These are phyloP conservation scores for Rachycentron canadum DNA, from an alignment of 2,797 vertebrate species.

Conservation along the genomic window DNA sequence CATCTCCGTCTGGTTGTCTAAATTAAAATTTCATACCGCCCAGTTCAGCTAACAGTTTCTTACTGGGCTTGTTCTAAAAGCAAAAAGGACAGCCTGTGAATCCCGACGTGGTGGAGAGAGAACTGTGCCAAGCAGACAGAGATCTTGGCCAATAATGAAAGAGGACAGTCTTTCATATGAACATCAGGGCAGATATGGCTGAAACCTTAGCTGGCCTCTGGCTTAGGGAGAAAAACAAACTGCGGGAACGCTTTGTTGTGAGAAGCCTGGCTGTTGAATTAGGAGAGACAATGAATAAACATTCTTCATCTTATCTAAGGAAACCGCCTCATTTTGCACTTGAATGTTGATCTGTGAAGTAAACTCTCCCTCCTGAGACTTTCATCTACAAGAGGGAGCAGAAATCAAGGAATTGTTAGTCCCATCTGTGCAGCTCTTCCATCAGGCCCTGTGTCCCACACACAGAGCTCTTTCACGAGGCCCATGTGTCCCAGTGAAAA, in stretches of 20 bases:
- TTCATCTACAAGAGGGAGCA: slow-evolving; percentile 35
- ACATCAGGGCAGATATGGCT: slow-evolving; percentile 61
- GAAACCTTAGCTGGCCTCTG: slow-evolving; percentile 58
- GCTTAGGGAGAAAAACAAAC: slow-evolving; percentile 52
- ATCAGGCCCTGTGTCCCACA: slow-evolving; percentile 59
- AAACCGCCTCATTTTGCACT: slow-evolving; percentile 56
- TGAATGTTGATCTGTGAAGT: slow-evolving; percentile 60
- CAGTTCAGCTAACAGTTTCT: slow-evolving; percentile 73
- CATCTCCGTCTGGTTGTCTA: slow-evolving; percentile 74
- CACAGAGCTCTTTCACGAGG: slow-evolving; percentile 66
- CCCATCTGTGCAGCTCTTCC: slow-evolving; percentile 64
- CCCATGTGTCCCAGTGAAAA: slow-evolving; percentile 60
- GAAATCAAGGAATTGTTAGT: slow-evolving; percentile 56
- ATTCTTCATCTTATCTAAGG: slow-evolving; percentile 49
- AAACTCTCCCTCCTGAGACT: slow-evolving; percentile 37
- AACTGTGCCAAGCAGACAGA: slow-evolving; percentile 57
- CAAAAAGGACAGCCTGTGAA: slow-evolving; percentile 62
- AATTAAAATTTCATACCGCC: slow-evolving; percentile 82
- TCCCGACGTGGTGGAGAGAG: slow-evolving; percentile 50
- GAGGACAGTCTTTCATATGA: slow-evolving; percentile 61
- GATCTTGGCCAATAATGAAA: slow-evolving; percentile 68
- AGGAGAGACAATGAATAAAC: slow-evolving; percentile 53
- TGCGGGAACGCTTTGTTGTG: slow-evolving; percentile 51
- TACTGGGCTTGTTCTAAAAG: slow-evolving; percentile 69
- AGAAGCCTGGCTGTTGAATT: slow-evolving; percentile 42